Conservation (phyloP, 1,140 invertebrate species). For the Drosophila bifasciata region DNA sequence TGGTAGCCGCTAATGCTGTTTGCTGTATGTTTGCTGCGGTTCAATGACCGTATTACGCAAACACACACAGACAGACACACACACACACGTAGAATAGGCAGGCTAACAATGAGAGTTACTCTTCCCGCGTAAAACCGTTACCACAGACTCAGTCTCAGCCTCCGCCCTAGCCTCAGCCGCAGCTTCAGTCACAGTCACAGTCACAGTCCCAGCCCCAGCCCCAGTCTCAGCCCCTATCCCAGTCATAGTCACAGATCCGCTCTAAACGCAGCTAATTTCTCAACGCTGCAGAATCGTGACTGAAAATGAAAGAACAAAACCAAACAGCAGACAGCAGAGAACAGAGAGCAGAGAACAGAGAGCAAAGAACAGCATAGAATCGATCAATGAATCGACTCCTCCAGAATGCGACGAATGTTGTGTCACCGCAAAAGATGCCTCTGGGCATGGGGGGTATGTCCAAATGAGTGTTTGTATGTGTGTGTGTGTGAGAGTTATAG, state of each 20-base stretch:
- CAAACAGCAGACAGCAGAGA: slow-evolving; percentile 21
- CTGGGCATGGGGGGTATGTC: background rate
- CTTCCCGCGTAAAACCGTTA: slow-evolving; percentile 16
- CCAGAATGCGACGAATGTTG: background rate
- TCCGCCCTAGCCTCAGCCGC: too few relatives aligned
- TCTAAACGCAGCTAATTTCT: slow-evolving; percentile 68
- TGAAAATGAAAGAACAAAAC: slow-evolving; percentile 44
- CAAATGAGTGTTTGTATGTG: background rate
- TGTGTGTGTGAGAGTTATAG: slow-evolving; percentile 19
- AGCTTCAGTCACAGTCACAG: background rate
- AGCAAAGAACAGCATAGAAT: too few relatives aligned
- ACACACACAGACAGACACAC: slow-evolving; percentile 48
- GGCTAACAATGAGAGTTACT: slow-evolving; percentile 45
- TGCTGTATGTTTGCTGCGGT: slow-evolving; percentile 14
- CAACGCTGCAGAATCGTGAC: slow-evolving; percentile 72
- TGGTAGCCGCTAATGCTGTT: background rate
- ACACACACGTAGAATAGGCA: slow-evolving; percentile 16
- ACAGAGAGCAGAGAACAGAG: background rate
- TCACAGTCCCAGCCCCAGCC: background rate
- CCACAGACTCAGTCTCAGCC: background rate
- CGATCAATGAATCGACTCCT: slow-evolving; percentile 53
- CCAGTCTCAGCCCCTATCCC: too few relatives aligned
- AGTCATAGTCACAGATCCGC: slow-evolving; percentile 1
- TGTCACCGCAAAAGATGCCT: slow-evolving; percentile 51
- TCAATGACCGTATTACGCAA: slow-evolving; percentile 83